Evolutionary conservation across 2,888 invertebrate species (phyloP).

Genomic region (Aspidiotus rigidus): DNA sequence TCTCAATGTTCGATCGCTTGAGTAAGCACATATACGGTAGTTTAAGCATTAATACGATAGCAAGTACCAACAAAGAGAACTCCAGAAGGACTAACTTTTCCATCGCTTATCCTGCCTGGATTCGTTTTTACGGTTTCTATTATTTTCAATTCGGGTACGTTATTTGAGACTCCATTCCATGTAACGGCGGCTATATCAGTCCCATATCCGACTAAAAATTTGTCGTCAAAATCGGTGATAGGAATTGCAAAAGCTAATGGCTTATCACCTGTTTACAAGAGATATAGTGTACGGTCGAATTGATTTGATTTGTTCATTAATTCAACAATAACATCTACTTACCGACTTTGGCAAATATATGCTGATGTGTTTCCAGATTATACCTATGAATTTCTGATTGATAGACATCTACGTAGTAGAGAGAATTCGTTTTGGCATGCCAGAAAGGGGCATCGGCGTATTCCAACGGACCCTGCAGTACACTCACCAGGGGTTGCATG

Average conservation of each 20-base stretch:
- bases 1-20: neutral
- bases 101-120: constrained; percentile 14
- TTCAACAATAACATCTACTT: neutral
- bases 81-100: constrained; percentile 23
- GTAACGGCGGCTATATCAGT: constrained; percentile 16
- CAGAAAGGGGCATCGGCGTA: constrained; percentile 25
- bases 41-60: neutral
- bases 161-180: constrained; percentile 14
- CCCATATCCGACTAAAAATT: constrained; percentile 21
- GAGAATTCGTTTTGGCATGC: constrained; percentile 7
- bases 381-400: constrained; percentile 25
- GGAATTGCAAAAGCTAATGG: constrained; percentile 22
- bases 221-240: constrained; percentile 18
- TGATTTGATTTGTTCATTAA: neutral
- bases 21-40: neutral
- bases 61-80: constrained; percentile 24
- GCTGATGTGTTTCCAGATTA: constrained; percentile 5
- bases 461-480: constrained; percentile 16
- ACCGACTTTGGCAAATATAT: constrained; percentile 21
- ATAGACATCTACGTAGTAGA: constrained; percentile 20
- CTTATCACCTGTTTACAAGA: constrained; percentile 6
- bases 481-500: constrained; percentile 11
- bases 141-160: constrained; percentile 6
- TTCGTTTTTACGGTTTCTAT: constrained; percentile 14
- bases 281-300: neutral